A percentile compares a stretch with the other conserved stretches of the same genome.
These are phyloP conservation scores for Micromesistius poutassou DNA, from an alignment of 2,797 vertebrate genomes.

Conservation along the genomic window DNA sequence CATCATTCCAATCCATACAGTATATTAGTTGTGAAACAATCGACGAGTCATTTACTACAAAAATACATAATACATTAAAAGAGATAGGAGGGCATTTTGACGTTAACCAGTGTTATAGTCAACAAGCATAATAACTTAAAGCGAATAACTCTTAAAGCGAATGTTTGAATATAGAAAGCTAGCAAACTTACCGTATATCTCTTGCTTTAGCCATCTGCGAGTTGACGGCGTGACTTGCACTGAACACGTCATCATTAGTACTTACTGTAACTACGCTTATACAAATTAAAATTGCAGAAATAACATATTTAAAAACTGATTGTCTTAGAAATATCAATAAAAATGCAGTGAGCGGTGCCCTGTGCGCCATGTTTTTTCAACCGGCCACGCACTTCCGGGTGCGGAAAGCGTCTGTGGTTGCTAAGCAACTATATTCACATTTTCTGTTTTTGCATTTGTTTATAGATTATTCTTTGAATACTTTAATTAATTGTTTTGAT, in stretches of 20 bases:
- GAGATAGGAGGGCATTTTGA: not conserved
- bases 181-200: slow-evolving; percentile 64
- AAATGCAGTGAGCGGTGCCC: slow-evolving; percentile 6
- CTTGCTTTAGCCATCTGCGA: slow-evolving; percentile 50
- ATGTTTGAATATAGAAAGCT: slow-evolving; percentile 10
- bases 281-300: slow-evolving; percentile 24
- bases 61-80: not conserved
- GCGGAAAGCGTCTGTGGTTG: slow-evolving; percentile 60
- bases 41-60: not conserved
- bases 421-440: slow-evolving; percentile 57
- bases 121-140: not conserved
- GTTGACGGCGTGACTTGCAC: slow-evolving; percentile 55
- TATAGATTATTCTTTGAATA: not conserved
- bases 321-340: slow-evolving; percentile 19
- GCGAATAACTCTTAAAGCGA: slow-evolving; percentile 3
- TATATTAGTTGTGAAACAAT: not conserved
- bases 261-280: slow-evolving; percentile 23
- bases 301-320: slow-evolving; percentile 7
- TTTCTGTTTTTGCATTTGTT: not conserved
- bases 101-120: not conserved
- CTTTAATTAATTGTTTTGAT: not conserved
- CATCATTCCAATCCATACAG: not conserved
- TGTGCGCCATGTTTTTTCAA: slow-evolving; percentile 69
- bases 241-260: slow-evolving; percentile 50
- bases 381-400: slow-evolving; percentile 75